phyloP scores from a whole-genome alignment of 2,113 vertebrate genomes.

The Calidris pugnax region DNA sequence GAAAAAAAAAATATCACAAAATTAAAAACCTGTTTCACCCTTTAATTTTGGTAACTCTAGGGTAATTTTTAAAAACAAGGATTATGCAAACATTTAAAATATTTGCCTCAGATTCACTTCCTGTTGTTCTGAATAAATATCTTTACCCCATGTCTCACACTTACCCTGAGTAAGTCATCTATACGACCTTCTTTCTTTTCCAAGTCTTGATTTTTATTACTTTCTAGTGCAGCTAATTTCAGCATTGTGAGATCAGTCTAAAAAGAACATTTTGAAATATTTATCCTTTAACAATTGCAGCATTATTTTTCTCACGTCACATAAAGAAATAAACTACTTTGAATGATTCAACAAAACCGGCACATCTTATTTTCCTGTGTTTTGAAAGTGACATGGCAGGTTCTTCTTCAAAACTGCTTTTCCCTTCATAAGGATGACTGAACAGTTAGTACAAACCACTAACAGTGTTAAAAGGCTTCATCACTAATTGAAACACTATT shows the following conservation, averaged over 20 bases:
- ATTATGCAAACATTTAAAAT: neutral
- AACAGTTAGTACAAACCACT: neutral
- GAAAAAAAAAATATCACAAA: neutral
- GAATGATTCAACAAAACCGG: neutral
- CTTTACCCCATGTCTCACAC: constrained; percentile 50
- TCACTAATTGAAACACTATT: neutral
- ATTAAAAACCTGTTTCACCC: neutral
- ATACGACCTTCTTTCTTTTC: constrained; percentile 99
- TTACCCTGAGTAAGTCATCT: constrained; percentile 98
- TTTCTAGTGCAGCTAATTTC: constrained; percentile 98
- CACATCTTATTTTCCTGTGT: neutral
- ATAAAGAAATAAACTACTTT: neutral
- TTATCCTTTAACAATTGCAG: constrained; percentile 5
- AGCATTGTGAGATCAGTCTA: constrained; percentile 98
- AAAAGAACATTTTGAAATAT: constrained; percentile 51
- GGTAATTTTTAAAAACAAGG: neutral
- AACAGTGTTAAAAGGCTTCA: neutral
- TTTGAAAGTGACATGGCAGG: neutral
- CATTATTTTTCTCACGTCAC: neutral
- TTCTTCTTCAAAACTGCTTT: neutral
- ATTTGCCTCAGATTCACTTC: neutral
- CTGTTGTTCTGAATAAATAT: neutral
- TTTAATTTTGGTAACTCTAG: neutral
- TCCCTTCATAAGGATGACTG: neutral
- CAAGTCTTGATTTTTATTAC: constrained; percentile 98